These are phyloP conservation scores for Oreonectes daqikongensis DNA, from an alignment of 2,797 vertebrate genomes.

Conservation along the genomic window DNA sequence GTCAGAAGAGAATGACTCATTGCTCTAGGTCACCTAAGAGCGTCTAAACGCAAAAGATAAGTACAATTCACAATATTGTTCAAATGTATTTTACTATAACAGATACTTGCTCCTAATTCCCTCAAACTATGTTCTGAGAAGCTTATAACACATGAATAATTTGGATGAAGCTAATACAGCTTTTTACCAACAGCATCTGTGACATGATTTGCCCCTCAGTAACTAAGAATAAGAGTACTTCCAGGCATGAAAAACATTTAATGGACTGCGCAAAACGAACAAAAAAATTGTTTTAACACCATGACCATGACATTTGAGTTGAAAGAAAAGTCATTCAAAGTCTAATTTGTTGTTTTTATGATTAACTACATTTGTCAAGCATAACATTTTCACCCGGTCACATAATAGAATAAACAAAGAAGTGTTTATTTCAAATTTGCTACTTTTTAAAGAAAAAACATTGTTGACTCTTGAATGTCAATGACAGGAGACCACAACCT, in stretches of 20 bases:
- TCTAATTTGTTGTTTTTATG: conserved; percentile 2
- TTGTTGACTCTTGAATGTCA: background rate
- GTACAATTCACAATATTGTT: background rate
- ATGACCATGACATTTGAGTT: background rate
- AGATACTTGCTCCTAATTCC: background rate
- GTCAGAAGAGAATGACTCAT: conserved; percentile 29
- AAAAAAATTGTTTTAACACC: background rate
- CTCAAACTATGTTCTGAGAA: background rate
- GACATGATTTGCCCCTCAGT: background rate
- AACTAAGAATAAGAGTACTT: background rate
- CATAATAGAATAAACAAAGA: background rate
- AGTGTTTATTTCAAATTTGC: background rate
- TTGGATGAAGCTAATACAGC: background rate
- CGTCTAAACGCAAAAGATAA: background rate
- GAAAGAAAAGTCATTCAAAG: background rate
- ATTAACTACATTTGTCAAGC: background rate
- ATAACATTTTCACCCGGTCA: background rate
- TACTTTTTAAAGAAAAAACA: background rate
- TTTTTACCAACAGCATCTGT: background rate
- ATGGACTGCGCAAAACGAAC: background rate
- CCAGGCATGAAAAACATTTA: background rate
- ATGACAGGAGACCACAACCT: background rate
- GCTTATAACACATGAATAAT: background rate
- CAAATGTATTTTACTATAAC: background rate
- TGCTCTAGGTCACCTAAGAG: background rate